Evolutionary conservation across 2,113 vertebrate species (phyloP).

Genomic region (Seriola dumerili): DNA sequence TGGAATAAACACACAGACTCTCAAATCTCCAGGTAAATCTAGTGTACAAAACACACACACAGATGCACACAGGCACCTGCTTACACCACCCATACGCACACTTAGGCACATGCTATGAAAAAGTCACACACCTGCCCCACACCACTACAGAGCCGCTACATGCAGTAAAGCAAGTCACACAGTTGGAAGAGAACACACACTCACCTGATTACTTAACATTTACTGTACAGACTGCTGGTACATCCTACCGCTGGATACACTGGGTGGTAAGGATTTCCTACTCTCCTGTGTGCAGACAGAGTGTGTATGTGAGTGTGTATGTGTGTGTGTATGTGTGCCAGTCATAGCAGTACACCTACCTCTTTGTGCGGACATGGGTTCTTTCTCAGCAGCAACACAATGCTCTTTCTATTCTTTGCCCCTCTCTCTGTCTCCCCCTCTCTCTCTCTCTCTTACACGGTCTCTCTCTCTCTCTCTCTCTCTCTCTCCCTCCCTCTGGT

Average conservation of each 20-base stretch:
- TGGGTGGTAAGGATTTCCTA: slow-evolving; percentile 37
- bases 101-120: slow-evolving; percentile 12
- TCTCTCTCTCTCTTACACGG: slow-evolving; percentile 37
- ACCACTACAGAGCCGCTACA: slow-evolving; percentile 39
- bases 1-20: neutral
- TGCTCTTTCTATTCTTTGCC: slow-evolving; percentile 76
- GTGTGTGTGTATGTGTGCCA: slow-evolving; percentile 43
- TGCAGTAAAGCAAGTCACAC: slow-evolving; percentile 28
- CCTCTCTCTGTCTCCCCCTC: slow-evolving; percentile 47
- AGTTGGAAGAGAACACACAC: slow-evolving; percentile 47
- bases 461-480: slow-evolving; percentile 23
- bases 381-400: slow-evolving; percentile 77
- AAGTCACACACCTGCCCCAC: slow-evolving; percentile 60
- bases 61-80: slow-evolving; percentile 19
- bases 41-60: neutral
- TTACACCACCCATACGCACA: neutral
- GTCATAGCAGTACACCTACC: slow-evolving; percentile 79
- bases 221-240: neutral
- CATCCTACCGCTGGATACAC: slow-evolving; percentile 28
- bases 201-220: slow-evolving; percentile 49
- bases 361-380: slow-evolving; percentile 83
- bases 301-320: neutral
- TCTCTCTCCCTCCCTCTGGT: slow-evolving; percentile 52
- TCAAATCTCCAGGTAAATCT: neutral
- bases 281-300: neutral